Evolutionary conservation across 1,140 invertebrate genomes (phyloP), one percentile per base, ranked within the genome.

Genomic region (Anadara kagoshimensis): DNA sequence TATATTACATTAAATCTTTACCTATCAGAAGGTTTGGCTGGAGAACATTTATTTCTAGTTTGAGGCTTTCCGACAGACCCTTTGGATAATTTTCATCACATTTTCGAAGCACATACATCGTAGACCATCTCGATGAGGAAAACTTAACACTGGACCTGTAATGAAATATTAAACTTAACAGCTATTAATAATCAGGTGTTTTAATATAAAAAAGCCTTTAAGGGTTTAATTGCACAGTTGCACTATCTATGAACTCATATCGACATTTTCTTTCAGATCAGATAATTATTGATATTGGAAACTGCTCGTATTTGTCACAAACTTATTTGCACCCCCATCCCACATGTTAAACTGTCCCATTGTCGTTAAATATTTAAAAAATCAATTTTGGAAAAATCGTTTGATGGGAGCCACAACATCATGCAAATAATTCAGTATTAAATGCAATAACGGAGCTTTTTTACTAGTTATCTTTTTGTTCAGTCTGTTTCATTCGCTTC

Each of bases 101-200:
- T 67, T 67, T 14, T 67, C 64, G 36, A 45, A 67, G n/a, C 64
- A 67, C 53, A 29, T 56, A 22, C 64, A 67, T 44, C 47, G 26
- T 11, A 57, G 41, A 5, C 36, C 53, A 11, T 53, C n/a, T 24
- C 56, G 54, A 7, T 49, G 12, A 12, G 36, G 20, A 12, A 67
- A 16, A 3, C 22, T 26, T 22, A 56, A 24, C 14, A 20, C 11
- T 2, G 64, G 53, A 43, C 64, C 56, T 24, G 4, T 12, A 53
- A 36, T 11, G 7, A 18, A 29, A 41, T 36, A 20, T 59, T n/a
- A 10, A 11, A 18, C 26, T 29, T n/a, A 41, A 47, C 18, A 11
- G 16, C 12, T 26, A 24, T 22, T 24, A 56, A 56, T 12, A 8
- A 12, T 12, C 20, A 20, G 10, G 10, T 56, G 53, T 12, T 12